Evolutionary conservation across 2,888 invertebrate species (phyloP).

Genomic region (Unio pictorum): DNA sequence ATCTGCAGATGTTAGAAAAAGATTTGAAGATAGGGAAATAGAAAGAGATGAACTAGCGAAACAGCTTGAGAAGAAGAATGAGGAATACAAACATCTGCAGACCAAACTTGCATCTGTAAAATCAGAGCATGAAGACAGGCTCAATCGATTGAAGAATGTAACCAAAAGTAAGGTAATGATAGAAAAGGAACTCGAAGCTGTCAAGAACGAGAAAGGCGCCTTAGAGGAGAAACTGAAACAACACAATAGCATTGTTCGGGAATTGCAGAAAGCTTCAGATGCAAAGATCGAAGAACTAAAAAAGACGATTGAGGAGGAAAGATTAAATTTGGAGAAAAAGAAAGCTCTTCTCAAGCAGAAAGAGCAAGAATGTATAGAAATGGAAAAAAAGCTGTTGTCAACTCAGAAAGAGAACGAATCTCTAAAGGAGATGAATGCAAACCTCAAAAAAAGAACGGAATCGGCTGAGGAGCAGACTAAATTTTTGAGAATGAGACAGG

Average conservation of each 20-base stretch:
- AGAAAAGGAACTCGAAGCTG: constrained; percentile 3
- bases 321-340: constrained; percentile 18
- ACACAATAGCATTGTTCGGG: constrained; percentile 23
- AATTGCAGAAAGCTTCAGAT: constrained; percentile 25
- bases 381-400: constrained; percentile 27
- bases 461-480: no score
- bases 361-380: constrained; percentile 24
- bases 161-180: constrained; percentile 8
- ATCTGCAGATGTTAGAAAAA: constrained; percentile 22
- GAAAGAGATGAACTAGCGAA: constrained; percentile 23
- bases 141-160: constrained; percentile 19
- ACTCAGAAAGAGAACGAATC: constrained; percentile 30
- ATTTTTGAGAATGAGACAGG: no score
- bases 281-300: constrained; percentile 19
- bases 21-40: constrained; percentile 25
- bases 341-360: constrained; percentile 24
- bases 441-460: constrained; percentile 17
- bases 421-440: constrained; percentile 18
- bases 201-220: constrained; percentile 27
- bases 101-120: constrained; percentile 28
- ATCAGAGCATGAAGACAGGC: constrained; percentile 36
- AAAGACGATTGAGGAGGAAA: not conserved
- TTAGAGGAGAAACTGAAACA: constrained; percentile 28
- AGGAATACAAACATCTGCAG: constrained; percentile 31
- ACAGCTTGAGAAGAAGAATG: constrained; percentile 21